Conservation (phyloP, 2,797 vertebrate species). For the Bradypus variegatus region DNA sequence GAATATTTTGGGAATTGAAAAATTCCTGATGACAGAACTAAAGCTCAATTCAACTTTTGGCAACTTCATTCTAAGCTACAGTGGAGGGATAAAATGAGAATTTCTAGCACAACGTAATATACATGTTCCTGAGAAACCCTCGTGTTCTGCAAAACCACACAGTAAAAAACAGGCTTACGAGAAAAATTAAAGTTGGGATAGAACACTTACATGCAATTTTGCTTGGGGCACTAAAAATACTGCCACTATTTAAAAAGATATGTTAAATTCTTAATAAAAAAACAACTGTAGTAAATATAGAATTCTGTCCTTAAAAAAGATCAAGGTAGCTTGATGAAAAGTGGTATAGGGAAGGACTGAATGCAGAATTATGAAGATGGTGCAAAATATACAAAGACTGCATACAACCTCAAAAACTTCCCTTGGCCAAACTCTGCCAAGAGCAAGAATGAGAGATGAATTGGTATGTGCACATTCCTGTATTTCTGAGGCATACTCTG, state of each 20-base stretch:
- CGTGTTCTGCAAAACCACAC: not conserved
- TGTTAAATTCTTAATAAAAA: not conserved
- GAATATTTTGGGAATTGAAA: not conserved
- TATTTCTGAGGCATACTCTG: not conserved
- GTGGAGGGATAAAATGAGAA: not conserved
- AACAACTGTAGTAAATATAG: not conserved
- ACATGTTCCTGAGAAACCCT: not conserved
- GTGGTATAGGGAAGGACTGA: not conserved
- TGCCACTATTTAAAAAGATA: not conserved
- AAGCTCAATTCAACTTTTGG: not conserved
- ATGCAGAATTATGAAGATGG: not conserved
- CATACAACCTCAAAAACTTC: not conserved
- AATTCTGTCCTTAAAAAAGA: not conserved
- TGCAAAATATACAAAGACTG: not conserved
- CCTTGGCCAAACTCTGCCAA: not conserved
- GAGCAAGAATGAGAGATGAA: not conserved
- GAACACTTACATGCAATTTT: not conserved
- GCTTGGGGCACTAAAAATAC: not conserved
- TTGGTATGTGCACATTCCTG: not conserved
- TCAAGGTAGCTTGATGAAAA: not conserved
- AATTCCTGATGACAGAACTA: not conserved
- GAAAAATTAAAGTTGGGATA: not conserved
- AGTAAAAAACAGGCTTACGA: not conserved
- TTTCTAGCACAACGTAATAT: not conserved
- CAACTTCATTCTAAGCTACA: not conserved